Conservation (phyloP, 2,888 invertebrate genomes). For the Carpatolechia fugitivella region DNA sequence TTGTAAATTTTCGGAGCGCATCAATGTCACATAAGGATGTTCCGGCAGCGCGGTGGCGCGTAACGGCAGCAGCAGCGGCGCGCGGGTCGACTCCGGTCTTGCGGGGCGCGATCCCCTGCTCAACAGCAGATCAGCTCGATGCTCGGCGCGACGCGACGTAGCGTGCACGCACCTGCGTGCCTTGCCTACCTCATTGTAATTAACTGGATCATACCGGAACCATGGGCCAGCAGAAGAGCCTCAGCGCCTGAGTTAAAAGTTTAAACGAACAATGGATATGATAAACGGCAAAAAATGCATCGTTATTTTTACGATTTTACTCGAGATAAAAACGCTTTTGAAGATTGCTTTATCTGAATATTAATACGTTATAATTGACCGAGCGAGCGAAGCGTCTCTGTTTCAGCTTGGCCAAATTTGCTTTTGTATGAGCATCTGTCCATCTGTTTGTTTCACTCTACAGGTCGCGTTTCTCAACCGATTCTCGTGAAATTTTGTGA, state of each 20-base stretch:
- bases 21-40: slow-evolving; percentile 55
- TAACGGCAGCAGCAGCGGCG: slow-evolving; percentile 30
- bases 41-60: slow-evolving; percentile 37
- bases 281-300: neutral
- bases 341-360: too few species aligned
- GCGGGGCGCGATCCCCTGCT: neutral
- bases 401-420: too few species aligned
- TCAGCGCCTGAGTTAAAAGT: slow-evolving; percentile 24
- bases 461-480: too few species aligned
- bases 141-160: too few species aligned
- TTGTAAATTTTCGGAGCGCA: slow-evolving; percentile 44
- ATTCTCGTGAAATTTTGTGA: too few species aligned
- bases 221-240: slow-evolving; percentile 26
- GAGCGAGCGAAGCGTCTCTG: too few species aligned
- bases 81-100: slow-evolving; percentile 15
- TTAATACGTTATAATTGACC: too few species aligned
- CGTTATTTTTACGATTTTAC: too few species aligned
- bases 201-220: slow-evolving; percentile 64
- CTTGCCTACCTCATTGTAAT: slow-evolving; percentile 45
- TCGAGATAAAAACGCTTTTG: too few species aligned
- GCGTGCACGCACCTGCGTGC: slow-evolving; percentile 29
- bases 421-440: too few species aligned
- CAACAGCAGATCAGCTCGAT: too few species aligned
- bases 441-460: too few species aligned
- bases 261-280: slow-evolving; percentile 2